Evolutionary conservation across 2,888 invertebrate species (phyloP).

Genomic region (Drosophila emarginata): DNA sequence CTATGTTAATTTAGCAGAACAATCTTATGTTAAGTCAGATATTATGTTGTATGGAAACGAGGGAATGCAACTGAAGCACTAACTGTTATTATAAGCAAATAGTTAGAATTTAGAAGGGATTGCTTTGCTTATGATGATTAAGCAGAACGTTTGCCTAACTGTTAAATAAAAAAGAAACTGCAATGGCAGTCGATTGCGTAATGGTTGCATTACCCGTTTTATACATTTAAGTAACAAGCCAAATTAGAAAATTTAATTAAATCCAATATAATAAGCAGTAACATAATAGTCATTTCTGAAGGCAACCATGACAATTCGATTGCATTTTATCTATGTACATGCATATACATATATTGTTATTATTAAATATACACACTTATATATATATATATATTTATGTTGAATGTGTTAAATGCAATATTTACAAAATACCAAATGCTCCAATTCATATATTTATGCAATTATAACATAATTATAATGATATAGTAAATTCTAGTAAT

Average conservation of each 20-base stretch:
- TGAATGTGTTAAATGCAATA: conserved; percentile 5
- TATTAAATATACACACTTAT: neutral
- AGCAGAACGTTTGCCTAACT: no score
- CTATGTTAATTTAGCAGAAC: neutral
- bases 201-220: neutral
- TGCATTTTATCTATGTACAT: conserved; percentile 2
- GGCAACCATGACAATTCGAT: neutral
- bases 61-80: no score
- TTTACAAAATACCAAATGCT: conserved; percentile 12
- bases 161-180: neutral
- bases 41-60: no score
- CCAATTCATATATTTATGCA: neutral
- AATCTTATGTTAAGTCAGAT: neutral
- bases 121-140: no score
- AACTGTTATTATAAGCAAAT: no score
- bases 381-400: neutral
- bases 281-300: no score
- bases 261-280: neutral
- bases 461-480: neutral
- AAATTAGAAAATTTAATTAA: neutral
- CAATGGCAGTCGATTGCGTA: neutral
- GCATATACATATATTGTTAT: neutral
- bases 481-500: conserved; percentile 1
- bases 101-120: no score
- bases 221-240: neutral